Conservation (phyloP, 2,113 vertebrate genomes). For the Epinephelus fuscoguttatus region DNA sequence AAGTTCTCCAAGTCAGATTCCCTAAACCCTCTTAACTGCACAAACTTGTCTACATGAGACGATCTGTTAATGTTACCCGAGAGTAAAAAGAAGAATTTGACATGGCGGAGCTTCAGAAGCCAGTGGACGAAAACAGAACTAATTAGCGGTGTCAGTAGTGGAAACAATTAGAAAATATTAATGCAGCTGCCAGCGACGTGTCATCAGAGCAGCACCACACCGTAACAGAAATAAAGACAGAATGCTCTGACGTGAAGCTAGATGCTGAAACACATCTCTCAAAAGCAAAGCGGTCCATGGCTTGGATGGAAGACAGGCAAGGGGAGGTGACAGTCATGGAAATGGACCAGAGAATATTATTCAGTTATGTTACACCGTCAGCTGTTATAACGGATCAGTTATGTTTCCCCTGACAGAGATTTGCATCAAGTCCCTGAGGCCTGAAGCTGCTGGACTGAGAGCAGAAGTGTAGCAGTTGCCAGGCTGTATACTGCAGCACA, state of each 20-base stretch:
- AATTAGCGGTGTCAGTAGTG: background rate
- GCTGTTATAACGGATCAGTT: background rate
- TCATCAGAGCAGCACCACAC: background rate
- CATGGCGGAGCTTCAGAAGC: background rate
- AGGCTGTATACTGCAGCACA: background rate
- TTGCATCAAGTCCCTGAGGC: background rate
- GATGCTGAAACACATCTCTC: no score
- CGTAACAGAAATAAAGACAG: background rate
- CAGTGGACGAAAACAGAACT: slow-evolving; percentile 9
- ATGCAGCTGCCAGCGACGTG: background rate
- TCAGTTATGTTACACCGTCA: background rate
- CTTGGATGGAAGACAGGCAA: background rate
- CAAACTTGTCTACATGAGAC: background rate
- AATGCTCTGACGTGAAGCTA: background rate
- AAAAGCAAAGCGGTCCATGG: background rate
- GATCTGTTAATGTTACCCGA: no score
- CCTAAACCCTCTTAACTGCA: background rate
- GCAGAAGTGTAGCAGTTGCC: background rate
- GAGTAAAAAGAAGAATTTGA: background rate
- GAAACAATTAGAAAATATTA: slow-evolving; percentile 8
- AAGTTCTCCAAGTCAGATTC: background rate
- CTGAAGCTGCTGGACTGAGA: background rate
- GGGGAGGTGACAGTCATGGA: background rate
- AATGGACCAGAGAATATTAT: background rate
- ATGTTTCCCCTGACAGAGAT: background rate